Conservation (phyloP, 2,888 invertebrate species). For the Marasmarcha lunaedactyla region DNA sequence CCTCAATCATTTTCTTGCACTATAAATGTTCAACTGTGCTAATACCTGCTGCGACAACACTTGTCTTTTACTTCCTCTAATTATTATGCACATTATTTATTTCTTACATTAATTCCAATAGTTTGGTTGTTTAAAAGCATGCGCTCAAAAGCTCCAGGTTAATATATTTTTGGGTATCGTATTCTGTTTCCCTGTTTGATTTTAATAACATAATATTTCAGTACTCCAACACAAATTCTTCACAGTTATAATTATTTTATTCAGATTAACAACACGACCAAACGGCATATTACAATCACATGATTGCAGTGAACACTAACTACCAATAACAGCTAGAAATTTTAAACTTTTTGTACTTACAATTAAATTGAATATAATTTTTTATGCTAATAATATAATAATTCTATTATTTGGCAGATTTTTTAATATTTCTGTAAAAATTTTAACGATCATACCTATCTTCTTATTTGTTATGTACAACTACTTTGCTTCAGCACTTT, state of each 20-base stretch:
- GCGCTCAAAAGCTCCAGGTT: too few species aligned
- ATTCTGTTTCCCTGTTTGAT: too few species aligned
- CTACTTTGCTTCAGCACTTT: conserved; percentile 56
- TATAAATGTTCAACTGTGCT: too few species aligned
- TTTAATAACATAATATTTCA: too few species aligned
- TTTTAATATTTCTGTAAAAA: neutral
- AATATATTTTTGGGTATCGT: too few species aligned
- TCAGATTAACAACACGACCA: conserved; percentile 51
- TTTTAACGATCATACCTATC: neutral
- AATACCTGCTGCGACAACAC: too few species aligned
- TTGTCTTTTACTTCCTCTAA: too few species aligned
- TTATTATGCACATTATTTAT: too few species aligned
- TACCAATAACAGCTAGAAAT: conserved; percentile 13
- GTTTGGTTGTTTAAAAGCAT: too few species aligned
- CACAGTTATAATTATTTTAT: conserved; percentile 12
- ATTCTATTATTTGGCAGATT: conserved; percentile 4
- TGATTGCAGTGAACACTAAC: conserved; percentile 23
- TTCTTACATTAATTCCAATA: too few species aligned
- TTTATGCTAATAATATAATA: conserved; percentile 13
- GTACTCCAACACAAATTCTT: conserved; percentile 14
- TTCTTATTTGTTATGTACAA: neutral
- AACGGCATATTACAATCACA: conserved; percentile 34
- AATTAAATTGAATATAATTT: neutral
- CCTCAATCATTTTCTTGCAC: too few species aligned
- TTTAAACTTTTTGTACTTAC: neutral